Evolutionary conservation across 2,113 vertebrate genomes (phyloP).

Genomic region (Odontesthes bonariensis): DNA sequence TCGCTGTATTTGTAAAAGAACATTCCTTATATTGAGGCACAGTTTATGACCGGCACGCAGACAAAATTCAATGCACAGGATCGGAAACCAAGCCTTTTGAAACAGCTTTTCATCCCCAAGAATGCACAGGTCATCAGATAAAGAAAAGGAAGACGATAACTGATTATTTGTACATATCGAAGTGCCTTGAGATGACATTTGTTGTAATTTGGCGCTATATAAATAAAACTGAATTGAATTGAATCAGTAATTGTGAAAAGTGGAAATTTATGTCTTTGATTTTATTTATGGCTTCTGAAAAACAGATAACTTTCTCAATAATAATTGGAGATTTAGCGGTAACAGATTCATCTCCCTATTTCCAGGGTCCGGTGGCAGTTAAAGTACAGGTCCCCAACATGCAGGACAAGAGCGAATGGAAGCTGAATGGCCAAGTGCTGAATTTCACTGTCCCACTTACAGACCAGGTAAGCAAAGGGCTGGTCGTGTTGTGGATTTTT

Average conservation of each 20-base stretch:
- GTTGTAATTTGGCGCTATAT: too few relatives aligned
- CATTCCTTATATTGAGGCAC: not conserved
- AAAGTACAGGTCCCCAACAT: slow-evolving; percentile 99
- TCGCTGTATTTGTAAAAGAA: not conserved
- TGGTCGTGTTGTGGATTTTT: not conserved
- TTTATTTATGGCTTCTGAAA: too few relatives aligned
- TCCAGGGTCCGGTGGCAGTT: slow-evolving; percentile 94
- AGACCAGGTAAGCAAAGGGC: slow-evolving; percentile 88
- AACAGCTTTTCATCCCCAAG: not conserved
- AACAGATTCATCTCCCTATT: not conserved
- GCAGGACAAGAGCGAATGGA: slow-evolving; percentile 99
- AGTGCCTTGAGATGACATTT: too few relatives aligned
- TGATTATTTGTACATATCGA: not conserved
- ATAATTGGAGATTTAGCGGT: not conserved
- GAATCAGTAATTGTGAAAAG: too few relatives aligned
- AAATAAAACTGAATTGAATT: too few relatives aligned
- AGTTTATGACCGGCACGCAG: not conserved
- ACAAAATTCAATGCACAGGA: not conserved
- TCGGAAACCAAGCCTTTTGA: not conserved
- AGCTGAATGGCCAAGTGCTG: slow-evolving; percentile 93
- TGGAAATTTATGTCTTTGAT: too few relatives aligned
- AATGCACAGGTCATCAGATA: not conserved
- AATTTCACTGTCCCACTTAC: slow-evolving; percentile 96
- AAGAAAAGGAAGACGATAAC: not conserved
- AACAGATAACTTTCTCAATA: not conserved